Percentiles rank a stretch among this genome's conserved stretches.
Conservation (phyloP, 1,140 invertebrate species). For the Pseudomyrmex concolor region DNA sequence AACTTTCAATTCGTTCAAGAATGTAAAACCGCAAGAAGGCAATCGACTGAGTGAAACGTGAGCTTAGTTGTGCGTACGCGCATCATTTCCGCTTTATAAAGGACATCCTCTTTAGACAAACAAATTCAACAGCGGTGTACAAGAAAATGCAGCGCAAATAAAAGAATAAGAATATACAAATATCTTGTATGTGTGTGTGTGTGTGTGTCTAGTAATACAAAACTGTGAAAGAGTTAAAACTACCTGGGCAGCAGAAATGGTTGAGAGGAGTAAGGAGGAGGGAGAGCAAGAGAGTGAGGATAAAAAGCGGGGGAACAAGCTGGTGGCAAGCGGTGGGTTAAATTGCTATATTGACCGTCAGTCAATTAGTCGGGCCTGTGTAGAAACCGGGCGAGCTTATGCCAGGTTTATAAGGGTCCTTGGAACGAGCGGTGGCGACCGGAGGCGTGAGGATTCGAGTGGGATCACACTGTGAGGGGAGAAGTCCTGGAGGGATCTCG, state of each 20-base stretch:
- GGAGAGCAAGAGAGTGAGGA: slow-evolving; percentile 1
- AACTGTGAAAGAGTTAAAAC: slow-evolving; percentile 32
- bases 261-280: neutral
- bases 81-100: neutral
- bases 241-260: slow-evolving; percentile 1
- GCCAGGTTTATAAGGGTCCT: slow-evolving; percentile 61
- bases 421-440: slow-evolving; percentile 57
- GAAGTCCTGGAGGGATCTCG: slow-evolving; percentile 45
- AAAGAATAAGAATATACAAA: slow-evolving; percentile 21
- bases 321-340: slow-evolving; percentile 65
- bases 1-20: slow-evolving; percentile 6
- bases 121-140: slow-evolving; percentile 24
- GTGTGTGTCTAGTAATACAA: neutral
- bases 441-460: slow-evolving; percentile 58
- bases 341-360: slow-evolving; percentile 71
- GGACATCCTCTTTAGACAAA: neutral
- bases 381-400: slow-evolving; percentile 58
- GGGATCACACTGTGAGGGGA: slow-evolving; percentile 56
- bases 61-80: neutral
- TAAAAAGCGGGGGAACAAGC: slow-evolving; percentile 51
- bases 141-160: slow-evolving; percentile 26
- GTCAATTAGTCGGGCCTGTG: slow-evolving; percentile 68
- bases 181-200: neutral
- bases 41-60: slow-evolving; percentile 22
- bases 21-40: slow-evolving; percentile 12